Base-by-base conservation (phyloP, 2,888 invertebrate species). In the Chrysotoxum bicinctum region DNA sequence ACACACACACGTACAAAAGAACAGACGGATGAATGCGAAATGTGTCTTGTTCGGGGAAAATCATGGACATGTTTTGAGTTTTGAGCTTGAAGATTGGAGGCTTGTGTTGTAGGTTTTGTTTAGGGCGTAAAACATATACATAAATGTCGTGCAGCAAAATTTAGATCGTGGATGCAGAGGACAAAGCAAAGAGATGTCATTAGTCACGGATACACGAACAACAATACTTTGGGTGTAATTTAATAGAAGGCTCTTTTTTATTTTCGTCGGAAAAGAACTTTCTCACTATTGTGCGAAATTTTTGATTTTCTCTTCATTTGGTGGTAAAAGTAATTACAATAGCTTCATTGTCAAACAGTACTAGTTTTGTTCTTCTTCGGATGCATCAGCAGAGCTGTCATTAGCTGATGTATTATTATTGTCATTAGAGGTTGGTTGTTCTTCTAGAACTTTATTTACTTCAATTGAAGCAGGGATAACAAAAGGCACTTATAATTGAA, bases 121-220 rank as follows among this genome's bases (percentile, higher is more conserved):
- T 45, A 48, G 69, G 70, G 56, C 54, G 70, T 66, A 52, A 64
- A 52, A 69, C 81, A 78, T 56, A 64, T 69, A 56, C 66, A 73
- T 69, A 56, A 70, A 73, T 76, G 76, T 85, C 81, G 85, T 85
- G 85, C 62, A 76, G 68, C 9, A 48, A 64, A 74, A 75, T 84
- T 75, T 79, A 70, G 52, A 60, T 75, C 58, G 66, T 45, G 37
- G 23, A 45, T 66, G 10, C n/a, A 45, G 19, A 14, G 7, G 32
- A 40, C n/a, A 83, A 26, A 26, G 6, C 14, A 66, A 43, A 37
- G 62, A 52, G 48, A 19, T 69, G 68, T 76, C 84, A 85, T 85
- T 80, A 85, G 80, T 85, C 70, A 76, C 80, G 84, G 80, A 54
- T 76, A 56, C 84, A 52, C 45, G 66, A 40, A 48, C 66, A 30